These are phyloP conservation scores for Arizona elegans DNA, from an alignment of 2,113 vertebrate genomes.

Conservation along the genomic window DNA sequence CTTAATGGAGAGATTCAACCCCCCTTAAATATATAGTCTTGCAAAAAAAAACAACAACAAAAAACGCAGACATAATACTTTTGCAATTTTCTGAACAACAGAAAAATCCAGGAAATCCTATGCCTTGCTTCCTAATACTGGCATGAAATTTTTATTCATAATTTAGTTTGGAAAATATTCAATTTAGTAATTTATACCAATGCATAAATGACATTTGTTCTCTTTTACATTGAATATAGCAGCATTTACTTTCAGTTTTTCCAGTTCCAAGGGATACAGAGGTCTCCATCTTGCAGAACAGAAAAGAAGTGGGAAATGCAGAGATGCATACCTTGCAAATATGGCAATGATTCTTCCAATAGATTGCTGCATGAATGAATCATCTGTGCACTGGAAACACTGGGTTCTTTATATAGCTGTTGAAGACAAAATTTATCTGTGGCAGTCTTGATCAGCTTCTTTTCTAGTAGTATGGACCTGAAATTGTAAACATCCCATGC, in stretches of 20 bases:
- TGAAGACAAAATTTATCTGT: constrained; percentile 75
- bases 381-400: constrained; percentile 87
- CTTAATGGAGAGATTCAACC: constrained; percentile 17
- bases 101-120: constrained; percentile 30
- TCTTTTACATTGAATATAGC: constrained; percentile 55
- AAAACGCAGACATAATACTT: not conserved
- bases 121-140: constrained; percentile 35
- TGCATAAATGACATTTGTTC: constrained; percentile 35
- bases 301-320: constrained; percentile 91
- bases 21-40: constrained; percentile 1
- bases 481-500: not conserved
- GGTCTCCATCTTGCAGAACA: constrained; percentile 91
- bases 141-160: constrained; percentile 63
- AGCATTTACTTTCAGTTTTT: constrained; percentile 70
- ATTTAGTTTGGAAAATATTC: constrained; percentile 57
- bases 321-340: constrained; percentile 82
- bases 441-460: constrained; percentile 71
- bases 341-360: constrained; percentile 72
- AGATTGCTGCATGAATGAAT: constrained; percentile 83
- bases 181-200: constrained; percentile 63
- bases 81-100: constrained; percentile 46
- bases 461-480: constrained; percentile 83
- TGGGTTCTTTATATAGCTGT: constrained; percentile 86
- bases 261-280: constrained; percentile 97
- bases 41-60: constrained; percentile 39